phyloP scores from a whole-genome alignment of 2,888 invertebrate genomes.

The Holacanthella duospinosa region DNA sequence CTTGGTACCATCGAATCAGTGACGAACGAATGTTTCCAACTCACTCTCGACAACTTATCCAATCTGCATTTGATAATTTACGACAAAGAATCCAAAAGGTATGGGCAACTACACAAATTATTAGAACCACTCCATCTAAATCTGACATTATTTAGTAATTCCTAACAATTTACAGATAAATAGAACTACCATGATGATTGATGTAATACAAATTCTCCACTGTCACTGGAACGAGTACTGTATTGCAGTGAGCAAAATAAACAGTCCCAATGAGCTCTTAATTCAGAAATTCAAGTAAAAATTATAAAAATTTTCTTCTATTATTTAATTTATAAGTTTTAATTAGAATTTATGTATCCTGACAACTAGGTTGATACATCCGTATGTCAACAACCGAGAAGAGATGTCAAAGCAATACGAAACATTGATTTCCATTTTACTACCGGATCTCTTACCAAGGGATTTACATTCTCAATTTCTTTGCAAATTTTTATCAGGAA shows the following conservation, averaged over 20 bases:
- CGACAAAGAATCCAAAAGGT: conserved; percentile 38
- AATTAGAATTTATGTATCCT: background rate
- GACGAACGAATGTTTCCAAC: conserved; percentile 44
- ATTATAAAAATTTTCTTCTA: background rate
- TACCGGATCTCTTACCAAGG: conserved; percentile 29
- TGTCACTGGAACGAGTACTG: conserved; percentile 36
- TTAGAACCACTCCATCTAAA: background rate
- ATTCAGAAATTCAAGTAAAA: conserved; percentile 26
- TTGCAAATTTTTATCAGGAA: conserved; percentile 35
- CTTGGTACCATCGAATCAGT: conserved; percentile 48
- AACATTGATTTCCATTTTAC: conserved; percentile 21
- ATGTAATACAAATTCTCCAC: conserved; percentile 35
- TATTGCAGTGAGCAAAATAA: conserved; percentile 16
- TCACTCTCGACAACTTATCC: conserved; percentile 44
- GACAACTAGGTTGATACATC: conserved; percentile 26
- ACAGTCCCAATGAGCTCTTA: conserved; percentile 13
- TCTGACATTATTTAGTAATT: background rate
- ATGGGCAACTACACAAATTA: background rate
- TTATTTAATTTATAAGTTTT: background rate
- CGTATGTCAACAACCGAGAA: conserved; percentile 23
- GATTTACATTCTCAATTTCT: conserved; percentile 30
- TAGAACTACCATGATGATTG: conserved; percentile 29
- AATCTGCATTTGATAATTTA: conserved; percentile 42
- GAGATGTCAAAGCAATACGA: conserved; percentile 31
- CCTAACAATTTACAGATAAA: conserved; percentile 22